These are phyloP conservation scores for Drosophila aff. DNA, from an alignment of 1,140 invertebrate genomes.

Conservation along the genomic window DNA sequence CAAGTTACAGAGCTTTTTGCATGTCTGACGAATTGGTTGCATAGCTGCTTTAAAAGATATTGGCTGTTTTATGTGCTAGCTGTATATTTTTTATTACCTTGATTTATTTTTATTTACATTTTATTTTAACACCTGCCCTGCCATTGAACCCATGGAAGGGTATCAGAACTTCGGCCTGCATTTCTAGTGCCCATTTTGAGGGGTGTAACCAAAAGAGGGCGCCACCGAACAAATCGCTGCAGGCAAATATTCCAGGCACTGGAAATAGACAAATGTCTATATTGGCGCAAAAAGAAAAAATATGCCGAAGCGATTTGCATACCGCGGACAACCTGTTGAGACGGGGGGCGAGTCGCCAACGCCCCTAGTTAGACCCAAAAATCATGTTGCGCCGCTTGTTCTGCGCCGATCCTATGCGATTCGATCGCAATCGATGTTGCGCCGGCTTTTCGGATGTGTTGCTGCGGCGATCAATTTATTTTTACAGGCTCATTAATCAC, in stretches of 20 bases:
- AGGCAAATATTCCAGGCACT: slow-evolving; percentile 30
- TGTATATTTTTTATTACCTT: neutral
- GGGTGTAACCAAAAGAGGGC: slow-evolving; percentile 6
- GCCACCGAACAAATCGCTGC: slow-evolving; percentile 10
- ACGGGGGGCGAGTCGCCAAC: slow-evolving; percentile 24
- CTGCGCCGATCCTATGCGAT: slow-evolving; percentile 20
- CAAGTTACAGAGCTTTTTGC: neutral
- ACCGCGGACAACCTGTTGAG: slow-evolving; percentile 36
- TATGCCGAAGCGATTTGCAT: slow-evolving; percentile 37
- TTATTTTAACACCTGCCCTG: neutral
- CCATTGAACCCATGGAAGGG: neutral
- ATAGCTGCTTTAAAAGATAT: neutral
- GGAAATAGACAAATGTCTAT: slow-evolving; percentile 42
- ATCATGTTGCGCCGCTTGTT: slow-evolving; percentile 45
- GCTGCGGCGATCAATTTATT: slow-evolving; percentile 65
- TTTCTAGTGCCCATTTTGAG: neutral
- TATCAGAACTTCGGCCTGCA: neutral
- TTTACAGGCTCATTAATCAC: slow-evolving; percentile 79
- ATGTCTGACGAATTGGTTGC: too few relatives aligned
- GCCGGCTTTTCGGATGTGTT: slow-evolving; percentile 28
- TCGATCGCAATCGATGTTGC: slow-evolving; percentile 14
- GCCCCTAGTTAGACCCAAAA: slow-evolving; percentile 48
- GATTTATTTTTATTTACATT: neutral
- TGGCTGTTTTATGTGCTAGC: neutral
- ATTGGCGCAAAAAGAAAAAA: slow-evolving; percentile 34